Percentiles rank a stretch among this genome's conserved stretches.
These are phyloP conservation scores for Chamaetylas fuelleborni DNA, from an alignment of 2,113 vertebrate species.

Conservation along the genomic window DNA sequence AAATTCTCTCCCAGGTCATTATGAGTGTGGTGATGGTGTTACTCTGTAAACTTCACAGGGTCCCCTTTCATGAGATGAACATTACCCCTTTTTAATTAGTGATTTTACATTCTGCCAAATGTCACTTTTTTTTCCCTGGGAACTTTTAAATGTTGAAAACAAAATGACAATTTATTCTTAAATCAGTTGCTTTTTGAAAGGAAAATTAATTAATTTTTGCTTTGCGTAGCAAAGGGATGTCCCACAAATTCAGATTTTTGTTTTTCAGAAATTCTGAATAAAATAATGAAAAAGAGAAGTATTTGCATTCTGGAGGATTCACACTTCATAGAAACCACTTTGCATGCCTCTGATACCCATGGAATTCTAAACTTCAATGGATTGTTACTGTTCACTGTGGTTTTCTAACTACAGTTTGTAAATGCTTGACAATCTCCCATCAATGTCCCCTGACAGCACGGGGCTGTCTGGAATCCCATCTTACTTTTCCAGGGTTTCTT, in stretches of 20 bases:
- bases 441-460: not conserved
- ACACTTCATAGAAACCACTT: not conserved
- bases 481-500: not conserved
- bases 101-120: not conserved
- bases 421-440: not conserved
- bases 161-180: not conserved
- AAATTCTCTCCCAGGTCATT: not conserved
- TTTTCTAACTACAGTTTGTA: not conserved
- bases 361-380: not conserved
- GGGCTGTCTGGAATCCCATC: not conserved
- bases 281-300: not conserved
- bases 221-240: not conserved
- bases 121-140: not conserved
- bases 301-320: not conserved
- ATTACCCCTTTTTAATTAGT: not conserved
- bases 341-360: not conserved
- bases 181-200: not conserved
- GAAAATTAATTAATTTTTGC: not conserved
- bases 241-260: not conserved
- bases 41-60: not conserved
- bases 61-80: not conserved
- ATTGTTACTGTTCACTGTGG: not conserved
- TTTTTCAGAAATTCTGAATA: not conserved
- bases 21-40: not conserved
- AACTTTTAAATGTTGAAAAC: not conserved